Conservation (phyloP, 92 coral and sea anemone genomes). For the Heliopora coerulea region DNA sequence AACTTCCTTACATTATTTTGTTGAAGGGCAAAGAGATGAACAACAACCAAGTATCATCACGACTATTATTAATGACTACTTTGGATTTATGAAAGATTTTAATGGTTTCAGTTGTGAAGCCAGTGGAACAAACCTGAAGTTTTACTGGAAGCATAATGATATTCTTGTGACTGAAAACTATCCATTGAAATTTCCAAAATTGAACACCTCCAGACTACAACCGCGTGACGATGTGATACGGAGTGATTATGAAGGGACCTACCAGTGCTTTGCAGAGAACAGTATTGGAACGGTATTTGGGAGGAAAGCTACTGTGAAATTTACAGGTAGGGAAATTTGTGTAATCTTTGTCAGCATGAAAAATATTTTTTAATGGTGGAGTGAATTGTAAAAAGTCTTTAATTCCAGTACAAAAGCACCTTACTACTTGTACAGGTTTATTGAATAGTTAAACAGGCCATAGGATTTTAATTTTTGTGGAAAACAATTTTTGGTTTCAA, state of each 20-base stretch:
- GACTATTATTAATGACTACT: slow-evolving; percentile 17
- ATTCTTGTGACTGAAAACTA: neutral
- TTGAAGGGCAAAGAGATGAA: neutral
- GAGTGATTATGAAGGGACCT: slow-evolving; percentile 24
- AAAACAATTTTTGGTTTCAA: too few species aligned
- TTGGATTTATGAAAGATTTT: slow-evolving; percentile 18
- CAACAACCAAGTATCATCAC: slow-evolving; percentile 16
- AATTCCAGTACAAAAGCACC: too few species aligned
- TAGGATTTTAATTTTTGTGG: too few species aligned
- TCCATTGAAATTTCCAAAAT: neutral
- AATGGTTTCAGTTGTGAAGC: slow-evolving; percentile 39
- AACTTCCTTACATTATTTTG: neutral
- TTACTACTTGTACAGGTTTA: too few species aligned
- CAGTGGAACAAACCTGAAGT: slow-evolving; percentile 40
- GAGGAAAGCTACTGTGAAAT: slow-evolving; percentile 35
- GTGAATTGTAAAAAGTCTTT: too few species aligned
- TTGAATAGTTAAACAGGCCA: too few species aligned
- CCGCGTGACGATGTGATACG: neutral
- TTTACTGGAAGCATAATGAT: slow-evolving; percentile 47
- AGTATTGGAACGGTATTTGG: slow-evolving; percentile 36
- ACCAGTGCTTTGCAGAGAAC: slow-evolving; percentile 45
- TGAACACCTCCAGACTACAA: slow-evolving; percentile 26
- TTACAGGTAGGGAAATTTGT: slow-evolving; percentile 45
- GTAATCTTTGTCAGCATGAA: too few species aligned
- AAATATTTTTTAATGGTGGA: too few species aligned